Evolutionary conservation across 2,797 vertebrate genomes (phyloP), one percentile per base, ranked within the genome.

Genomic region (Anabacerthia variegaticeps): DNA sequence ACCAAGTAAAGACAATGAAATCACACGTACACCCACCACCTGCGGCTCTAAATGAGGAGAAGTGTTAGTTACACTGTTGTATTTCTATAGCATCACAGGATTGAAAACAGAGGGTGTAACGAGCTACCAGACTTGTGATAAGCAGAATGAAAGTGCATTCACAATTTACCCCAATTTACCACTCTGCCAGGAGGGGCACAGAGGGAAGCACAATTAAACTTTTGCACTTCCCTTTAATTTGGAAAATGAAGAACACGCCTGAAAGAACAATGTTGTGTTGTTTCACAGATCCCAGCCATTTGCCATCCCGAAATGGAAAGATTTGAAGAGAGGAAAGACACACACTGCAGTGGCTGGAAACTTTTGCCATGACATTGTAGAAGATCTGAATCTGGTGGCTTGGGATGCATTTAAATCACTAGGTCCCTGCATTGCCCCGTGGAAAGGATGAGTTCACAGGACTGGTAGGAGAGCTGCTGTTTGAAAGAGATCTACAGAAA

Each of bases 1-100:
- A 97, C 95, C 83, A 81, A 93, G 96, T 84, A 96, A 95, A 97
- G 97, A 97, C 96, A 97, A 97, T 97, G 95, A 97, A 97, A 97
- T 97, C 95, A 91, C 91, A 95, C 28, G 3, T 92, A 94, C 82
- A 92, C 89, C 89, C 58, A 84, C 97, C 95, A 96, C 97, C 97
- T 94, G 95, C 6, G 0, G 97, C 56, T 97, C 96, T 94, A 96
- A 97, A 97, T 91, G 97, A 96, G 73, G 76, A 95, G 95, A 97
- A 97, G 95, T 96, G 97, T 97, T 97, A 97, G 95, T 97, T 97
- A 96, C 94, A 96, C 93, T 95, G 93, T 85, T 95, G 95, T 91
- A 91, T 95, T 97, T 97, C 97, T 96, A 96, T 92, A 92, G 92
- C 91, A 88, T 96, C 93, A 95, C 88, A 78, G 85, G 94, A 96